A percentile compares a stretch with the other conserved stretches of the same genome.
These are phyloP conservation scores for Chrysodeixis includens DNA, from an alignment of 2,888 invertebrate species.

Conservation along the genomic window DNA sequence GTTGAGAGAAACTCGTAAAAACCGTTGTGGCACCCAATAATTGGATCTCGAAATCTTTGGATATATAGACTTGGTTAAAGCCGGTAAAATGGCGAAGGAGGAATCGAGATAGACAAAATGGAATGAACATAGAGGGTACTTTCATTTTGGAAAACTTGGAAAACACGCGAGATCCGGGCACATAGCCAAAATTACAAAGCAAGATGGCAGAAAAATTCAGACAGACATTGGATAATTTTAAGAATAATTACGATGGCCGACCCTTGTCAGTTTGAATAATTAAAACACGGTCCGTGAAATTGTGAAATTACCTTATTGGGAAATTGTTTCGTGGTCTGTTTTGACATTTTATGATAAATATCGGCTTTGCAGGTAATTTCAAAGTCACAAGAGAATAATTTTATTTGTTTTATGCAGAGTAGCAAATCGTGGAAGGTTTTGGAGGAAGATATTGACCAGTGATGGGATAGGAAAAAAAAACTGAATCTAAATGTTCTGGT, in stretches of 20 bases:
- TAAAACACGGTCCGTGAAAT: background rate
- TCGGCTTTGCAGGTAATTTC: background rate
- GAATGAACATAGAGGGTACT: background rate
- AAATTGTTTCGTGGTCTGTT: conserved; percentile 1
- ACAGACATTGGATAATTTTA: background rate
- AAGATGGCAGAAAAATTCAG: background rate
- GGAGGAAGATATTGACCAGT: no score
- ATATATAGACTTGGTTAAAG: conserved; percentile 1
- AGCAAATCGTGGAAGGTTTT: no score
- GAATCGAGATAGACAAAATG: conserved; percentile 6
- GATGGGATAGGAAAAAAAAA: no score
- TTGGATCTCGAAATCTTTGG: conserved; percentile 3
- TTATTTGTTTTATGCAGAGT: no score
- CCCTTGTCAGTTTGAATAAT: conserved; percentile 4
- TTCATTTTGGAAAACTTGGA: conserved; percentile 6
- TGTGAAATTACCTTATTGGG: no score
- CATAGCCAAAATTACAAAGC: background rate
- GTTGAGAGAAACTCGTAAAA: conserved; percentile 1
- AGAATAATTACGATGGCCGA: conserved; percentile 4
- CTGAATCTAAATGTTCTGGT: no score
- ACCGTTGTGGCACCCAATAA: conserved; percentile 2
- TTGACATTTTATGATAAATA: conserved; percentile 1
- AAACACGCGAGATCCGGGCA: background rate
- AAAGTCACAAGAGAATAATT: background rate
- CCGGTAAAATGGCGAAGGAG: background rate